Conservation (phyloP, 92 coral and sea anemone species). For the Isaurus tuberculatus region DNA sequence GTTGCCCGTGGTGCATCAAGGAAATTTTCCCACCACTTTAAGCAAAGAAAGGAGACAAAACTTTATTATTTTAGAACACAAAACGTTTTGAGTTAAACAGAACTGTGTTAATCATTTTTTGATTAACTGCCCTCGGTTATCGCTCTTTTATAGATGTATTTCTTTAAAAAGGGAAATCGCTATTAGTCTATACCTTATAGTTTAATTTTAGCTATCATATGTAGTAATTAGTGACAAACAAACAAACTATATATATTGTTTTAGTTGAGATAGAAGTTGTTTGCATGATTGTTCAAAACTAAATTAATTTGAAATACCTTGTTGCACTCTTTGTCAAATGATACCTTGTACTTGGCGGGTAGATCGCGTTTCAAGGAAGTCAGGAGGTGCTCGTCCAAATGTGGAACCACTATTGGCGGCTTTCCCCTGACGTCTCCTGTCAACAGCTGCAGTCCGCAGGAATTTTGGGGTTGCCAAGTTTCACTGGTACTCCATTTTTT, state of each 20-base stretch:
- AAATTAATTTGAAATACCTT: neutral
- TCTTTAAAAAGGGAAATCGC: too few species aligned
- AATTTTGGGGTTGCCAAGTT: neutral
- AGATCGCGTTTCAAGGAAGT: neutral
- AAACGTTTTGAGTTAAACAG: neutral
- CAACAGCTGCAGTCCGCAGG: neutral
- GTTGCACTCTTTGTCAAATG: neutral
- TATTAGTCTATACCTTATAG: too few species aligned
- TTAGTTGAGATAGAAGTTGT: neutral
- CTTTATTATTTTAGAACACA: neutral
- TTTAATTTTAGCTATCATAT: too few species aligned
- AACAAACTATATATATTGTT: neutral
- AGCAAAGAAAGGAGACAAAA: neutral
- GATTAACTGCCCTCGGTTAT: neutral
- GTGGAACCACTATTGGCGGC: neutral
- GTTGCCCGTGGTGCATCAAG: neutral
- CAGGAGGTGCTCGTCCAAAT: neutral
- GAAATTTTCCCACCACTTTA: neutral
- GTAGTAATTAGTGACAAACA: neutral
- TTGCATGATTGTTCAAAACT: neutral
- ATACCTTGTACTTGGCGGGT: neutral
- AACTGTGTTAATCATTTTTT: neutral
- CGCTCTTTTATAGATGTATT: too few species aligned
- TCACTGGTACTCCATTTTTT: constrained; percentile 5
- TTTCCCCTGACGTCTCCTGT: neutral